Base-by-base conservation (phyloP, 1,140 invertebrate species). In the Lineus longissimus region DNA sequence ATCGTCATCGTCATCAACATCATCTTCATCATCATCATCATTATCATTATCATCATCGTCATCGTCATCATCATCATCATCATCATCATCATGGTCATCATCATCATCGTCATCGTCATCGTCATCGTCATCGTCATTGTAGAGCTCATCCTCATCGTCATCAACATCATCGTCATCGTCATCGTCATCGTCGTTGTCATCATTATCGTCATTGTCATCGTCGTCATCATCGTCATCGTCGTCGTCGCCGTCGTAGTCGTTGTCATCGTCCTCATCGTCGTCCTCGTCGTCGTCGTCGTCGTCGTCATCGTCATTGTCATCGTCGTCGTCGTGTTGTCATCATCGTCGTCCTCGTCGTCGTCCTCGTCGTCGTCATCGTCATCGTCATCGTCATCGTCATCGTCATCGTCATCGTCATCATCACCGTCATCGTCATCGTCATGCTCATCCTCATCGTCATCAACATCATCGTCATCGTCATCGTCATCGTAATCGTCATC, bases 31-130 rank as follows among this genome's bases (percentile, higher is more conserved):
- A n/a, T n/a, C n/a, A n/a, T n/a, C n/a, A n/a, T n/a, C n/a, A n/a
- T n/a, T n/a, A n/a, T n/a, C n/a, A n/a, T n/a, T n/a, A 61, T 61
- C 59, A 55, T 61, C 40, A 61, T 61, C 59, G 55, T 61, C 59
- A 61, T 55, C 59, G 55, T 55, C 59, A 61, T 55, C 59, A 55
- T 2, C 59, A 54, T 55, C 59, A 61, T 29, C 33, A 17, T 59
- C 13, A 25, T 19, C 36, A 11, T 17, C 13, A 23, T 55, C 59
- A 11, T 17, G 54, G 17, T 9, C 27, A n/a, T n/a, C n/a, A n/a
- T n/a, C n/a, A n/a, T n/a, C n/a, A n/a, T n/a, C n/a, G n/a, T n/a
- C n/a, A n/a, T n/a, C n/a, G n/a, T n/a, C n/a, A n/a, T n/a, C n/a
- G n/a, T n/a, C n/a, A n/a, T n/a, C n/a, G n/a, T n/a, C 30, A 55